A percentile compares a stretch with the other conserved stretches of the same genome.
Evolutionary conservation across 92 coral and sea anemone species (phyloP).

Genomic region (Porites divaricata): DNA sequence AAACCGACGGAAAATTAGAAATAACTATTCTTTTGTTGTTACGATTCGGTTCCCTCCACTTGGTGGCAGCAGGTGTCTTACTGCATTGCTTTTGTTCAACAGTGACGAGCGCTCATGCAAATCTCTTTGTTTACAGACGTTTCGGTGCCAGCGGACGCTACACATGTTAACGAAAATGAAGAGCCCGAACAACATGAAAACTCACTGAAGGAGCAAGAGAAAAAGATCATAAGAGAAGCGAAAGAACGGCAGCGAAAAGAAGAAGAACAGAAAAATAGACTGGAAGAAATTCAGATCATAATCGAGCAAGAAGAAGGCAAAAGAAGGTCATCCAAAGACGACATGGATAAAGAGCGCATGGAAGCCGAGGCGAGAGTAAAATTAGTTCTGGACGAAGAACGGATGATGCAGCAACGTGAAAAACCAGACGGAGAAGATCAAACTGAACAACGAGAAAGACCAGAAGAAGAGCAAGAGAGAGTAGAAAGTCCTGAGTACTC

Average conservation of each 20-base stretch:
- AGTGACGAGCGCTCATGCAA: slow-evolving; percentile 6
- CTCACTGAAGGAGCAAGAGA: slow-evolving; percentile 35
- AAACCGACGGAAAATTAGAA: neutral
- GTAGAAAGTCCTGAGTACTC: slow-evolving; percentile 18
- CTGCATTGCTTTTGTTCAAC: slow-evolving; percentile 14
- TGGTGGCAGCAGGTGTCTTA: slow-evolving; percentile 43
- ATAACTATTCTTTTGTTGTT: neutral
- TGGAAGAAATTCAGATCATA: slow-evolving; percentile 57
- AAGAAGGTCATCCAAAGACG: slow-evolving; percentile 29
- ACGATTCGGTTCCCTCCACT: slow-evolving; percentile 23
- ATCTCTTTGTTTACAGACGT: slow-evolving; percentile 33
- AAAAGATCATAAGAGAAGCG: slow-evolving; percentile 14
- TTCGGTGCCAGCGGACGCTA: slow-evolving; percentile 8
- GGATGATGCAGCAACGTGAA: slow-evolving; percentile 25
- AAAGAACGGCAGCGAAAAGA: slow-evolving; percentile 39
- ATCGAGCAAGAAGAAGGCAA: slow-evolving; percentile 48
- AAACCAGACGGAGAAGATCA: slow-evolving; percentile 46
- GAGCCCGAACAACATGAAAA: slow-evolving; percentile 1
- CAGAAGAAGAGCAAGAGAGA: neutral
- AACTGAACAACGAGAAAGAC: neutral
- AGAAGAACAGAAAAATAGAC: slow-evolving; percentile 31
- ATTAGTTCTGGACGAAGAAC: slow-evolving; percentile 49
- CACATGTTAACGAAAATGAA: slow-evolving; percentile 12
- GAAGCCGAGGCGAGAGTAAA: slow-evolving; percentile 60
- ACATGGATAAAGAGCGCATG: slow-evolving; percentile 48